Evolutionary conservation across 2,888 invertebrate genomes (phyloP).

Genomic region (Choristoneura rosaceana): DNA sequence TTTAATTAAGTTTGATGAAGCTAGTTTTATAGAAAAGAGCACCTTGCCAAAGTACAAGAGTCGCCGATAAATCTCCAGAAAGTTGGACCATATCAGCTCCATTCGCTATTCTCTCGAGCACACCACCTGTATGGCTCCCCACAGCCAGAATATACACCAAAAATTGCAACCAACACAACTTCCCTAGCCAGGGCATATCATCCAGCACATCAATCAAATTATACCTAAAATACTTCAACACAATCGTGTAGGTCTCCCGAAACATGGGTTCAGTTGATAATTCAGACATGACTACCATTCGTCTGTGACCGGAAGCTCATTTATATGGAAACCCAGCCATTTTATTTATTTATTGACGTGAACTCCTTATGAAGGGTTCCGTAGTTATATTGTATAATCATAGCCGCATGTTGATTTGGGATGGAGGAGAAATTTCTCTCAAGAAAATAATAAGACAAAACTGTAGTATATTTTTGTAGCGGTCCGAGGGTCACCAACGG

Average conservation of each 20-base stretch:
- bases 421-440: background rate
- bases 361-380: background rate
- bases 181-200: background rate
- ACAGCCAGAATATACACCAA: constrained; percentile 10
- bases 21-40: background rate
- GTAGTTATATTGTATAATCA: background rate
- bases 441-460: background rate
- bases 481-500: too few relatives aligned
- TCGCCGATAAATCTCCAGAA: constrained; percentile 24
- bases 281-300: constrained; percentile 23
- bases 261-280: constrained; percentile 19
- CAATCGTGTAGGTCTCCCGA: constrained; percentile 13
- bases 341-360: background rate
- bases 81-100: constrained; percentile 32
- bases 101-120: background rate
- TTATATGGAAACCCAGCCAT: background rate
- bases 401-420: background rate
- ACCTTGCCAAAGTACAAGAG: constrained; percentile 34
- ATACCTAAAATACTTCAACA: constrained; percentile 12
- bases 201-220: constrained; percentile 33
- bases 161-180: constrained; percentile 17
- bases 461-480: too few relatives aligned
- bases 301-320: background rate
- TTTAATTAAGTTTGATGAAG: too few relatives aligned
- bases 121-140: constrained; percentile 20